A percentile compares a stretch with the other conserved stretches of the same genome.
These are phyloP conservation scores for Serinus canaria DNA, from an alignment of 2,113 vertebrate genomes.

Conservation along the genomic window DNA sequence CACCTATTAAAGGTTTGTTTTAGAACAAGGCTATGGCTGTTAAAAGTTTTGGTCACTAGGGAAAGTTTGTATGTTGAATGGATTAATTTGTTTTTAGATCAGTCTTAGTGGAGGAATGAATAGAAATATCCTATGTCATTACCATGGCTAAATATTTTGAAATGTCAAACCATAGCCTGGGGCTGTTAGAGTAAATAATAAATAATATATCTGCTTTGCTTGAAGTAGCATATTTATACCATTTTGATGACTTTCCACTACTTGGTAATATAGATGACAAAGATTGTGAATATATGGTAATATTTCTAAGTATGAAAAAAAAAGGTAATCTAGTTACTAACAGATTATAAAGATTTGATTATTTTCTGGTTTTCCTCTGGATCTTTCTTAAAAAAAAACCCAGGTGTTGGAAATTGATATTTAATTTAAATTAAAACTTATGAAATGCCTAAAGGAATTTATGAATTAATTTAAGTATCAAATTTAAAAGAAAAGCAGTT, in stretches of 20 bases:
- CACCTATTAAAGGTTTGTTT: neutral
- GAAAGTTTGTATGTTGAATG: neutral
- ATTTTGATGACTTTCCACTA: neutral
- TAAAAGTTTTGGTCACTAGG: neutral
- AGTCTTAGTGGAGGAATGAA: neutral
- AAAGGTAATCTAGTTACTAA: neutral
- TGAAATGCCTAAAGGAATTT: neutral
- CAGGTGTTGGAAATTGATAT: neutral
- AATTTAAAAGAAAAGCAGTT: neutral
- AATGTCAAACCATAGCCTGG: slow-evolving; percentile 4
- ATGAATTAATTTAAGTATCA: neutral
- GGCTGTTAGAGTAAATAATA: neutral
- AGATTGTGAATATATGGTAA: neutral
- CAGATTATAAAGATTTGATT: neutral
- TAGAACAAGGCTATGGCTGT: neutral
- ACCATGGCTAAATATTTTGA: neutral
- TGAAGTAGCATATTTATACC: neutral
- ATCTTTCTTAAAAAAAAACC: neutral
- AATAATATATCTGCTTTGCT: neutral
- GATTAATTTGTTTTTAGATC: neutral
- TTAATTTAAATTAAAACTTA: neutral
- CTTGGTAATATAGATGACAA: neutral
- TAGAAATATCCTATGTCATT: neutral
- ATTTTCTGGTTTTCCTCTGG: neutral
- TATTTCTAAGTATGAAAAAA: neutral